Evolutionary conservation across 1,140 invertebrate genomes (phyloP), one percentile per base, ranked within the genome.

Genomic region (Ooceraea biroi): DNA sequence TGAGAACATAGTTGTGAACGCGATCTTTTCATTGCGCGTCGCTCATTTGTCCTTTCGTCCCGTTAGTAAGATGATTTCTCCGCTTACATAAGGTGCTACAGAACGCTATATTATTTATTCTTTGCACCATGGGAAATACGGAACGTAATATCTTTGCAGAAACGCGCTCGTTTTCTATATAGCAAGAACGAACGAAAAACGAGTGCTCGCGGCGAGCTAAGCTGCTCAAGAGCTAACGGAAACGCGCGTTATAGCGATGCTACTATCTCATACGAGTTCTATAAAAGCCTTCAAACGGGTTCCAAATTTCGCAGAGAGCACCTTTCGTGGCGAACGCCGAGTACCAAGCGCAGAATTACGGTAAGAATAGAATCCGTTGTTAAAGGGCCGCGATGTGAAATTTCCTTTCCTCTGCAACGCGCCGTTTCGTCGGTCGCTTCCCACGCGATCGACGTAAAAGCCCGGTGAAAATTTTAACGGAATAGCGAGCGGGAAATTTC

Each of bases 211-310:
- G 22, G 65, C 25, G 25, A 80, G 65, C 41, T 71, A 52, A 66
- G 30, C 19, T 78, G n/a, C 50, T 78, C 76, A 17, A 46, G 76
- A n/a, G 1, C 12, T n/a, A 12, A 57, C 36, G 22, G 36, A 58
- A 71, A 71, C 69, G 46, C 22, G 76, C 69, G 76, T 30, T 78
- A 46, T 22, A 17, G 41, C 36, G 63, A 63, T 36, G 65, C 36
- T 46, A 46, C 36, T 36, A 71, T 80, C 65, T 80, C 50, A 46
- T 80, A 57, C 69, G 63, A 78, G 69, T 69, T 22, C 50, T 57
- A 22, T 44, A 57, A 78, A 68, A 71, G 65, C 14, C 10, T 25
- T 41, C 74, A 61, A 17, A 58, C 36, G 36, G 68, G 48, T 78
- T 44, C 48, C 14, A 36, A 78, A 57, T 52, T 66, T 66, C 14